Base-by-base conservation (phyloP, 1,140 invertebrate genomes). In the Vanessa atalanta region DNA sequence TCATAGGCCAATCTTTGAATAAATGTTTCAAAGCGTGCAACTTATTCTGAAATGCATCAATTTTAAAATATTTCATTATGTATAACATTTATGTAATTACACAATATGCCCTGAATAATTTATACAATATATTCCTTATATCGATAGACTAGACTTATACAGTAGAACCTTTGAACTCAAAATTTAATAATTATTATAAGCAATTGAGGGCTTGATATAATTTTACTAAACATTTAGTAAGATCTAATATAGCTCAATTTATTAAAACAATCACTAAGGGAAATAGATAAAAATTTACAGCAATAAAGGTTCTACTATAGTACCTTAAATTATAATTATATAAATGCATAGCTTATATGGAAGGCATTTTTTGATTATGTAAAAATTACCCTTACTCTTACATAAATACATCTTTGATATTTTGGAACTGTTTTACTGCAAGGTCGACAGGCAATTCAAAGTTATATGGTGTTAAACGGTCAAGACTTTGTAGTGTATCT, bases 361-460 rank as follows among this genome's bases (percentile, higher is more conserved):
- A 87, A 87, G 88, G 84, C 87, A 70, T 75, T 65, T 72, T 47
- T 71, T 61, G 57, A 71, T 65, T 71, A 71, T 65, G 70, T 71
- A 71, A 51, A 65, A 65, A 61, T 50, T 70, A 70, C 68, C 79
- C 84, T 78, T 84, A 82, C 65, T 79, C 80, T 85, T 94, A 95
- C 91, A 94, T 95, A 94, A 99, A 99, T 78, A 98, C 98, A 93
- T 99, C 98, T 93, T 98, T 98, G 83, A 99, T 99, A 93, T 99
- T 99, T 89, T 98, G 97, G 88, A 99, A 98, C 82, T 98, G 98
- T 85, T 97, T 95, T 63, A 99, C 95, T 63, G 99, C 98, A 82
- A 99, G 93, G 93, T 99, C 98, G 20, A 99, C 97, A 0, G 98
- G 98, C 77, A 99, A 94, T 89, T 98, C 96, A 93, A 99, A 99